Evolutionary conservation across 2,888 invertebrate species (phyloP).

Genomic region (Drosophila maculinotata): DNA sequence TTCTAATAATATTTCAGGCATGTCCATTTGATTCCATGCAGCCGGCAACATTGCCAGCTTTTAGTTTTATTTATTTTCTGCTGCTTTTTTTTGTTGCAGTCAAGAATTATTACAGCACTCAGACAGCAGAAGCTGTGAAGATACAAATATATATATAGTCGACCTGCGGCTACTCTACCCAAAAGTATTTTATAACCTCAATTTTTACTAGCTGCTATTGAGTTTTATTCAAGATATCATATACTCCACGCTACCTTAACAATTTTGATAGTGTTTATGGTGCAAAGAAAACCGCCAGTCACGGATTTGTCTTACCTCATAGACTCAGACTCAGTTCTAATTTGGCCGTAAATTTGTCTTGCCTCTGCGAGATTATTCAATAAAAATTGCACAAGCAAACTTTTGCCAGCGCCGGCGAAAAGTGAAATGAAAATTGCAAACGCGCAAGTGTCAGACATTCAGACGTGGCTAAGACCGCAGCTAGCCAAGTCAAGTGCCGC

Average conservation of each 20-base stretch:
- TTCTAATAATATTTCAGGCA: slow-evolving; percentile 78
- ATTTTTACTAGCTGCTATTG: too few relatives aligned
- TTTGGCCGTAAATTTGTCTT: slow-evolving; percentile 77
- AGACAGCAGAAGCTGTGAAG: slow-evolving; percentile 33
- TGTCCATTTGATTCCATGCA: slow-evolving; percentile 40
- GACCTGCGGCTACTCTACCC: slow-evolving; percentile 40
- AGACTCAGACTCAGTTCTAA: slow-evolving; percentile 73
- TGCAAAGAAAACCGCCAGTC: slow-evolving; percentile 62
- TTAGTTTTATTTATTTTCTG: slow-evolving; percentile 58
- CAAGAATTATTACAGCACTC: slow-evolving; percentile 75
- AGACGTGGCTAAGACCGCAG: slow-evolving; percentile 11
- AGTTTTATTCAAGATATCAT: not conserved
- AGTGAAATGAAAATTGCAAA: slow-evolving; percentile 77
- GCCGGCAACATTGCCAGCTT: slow-evolving; percentile 41
- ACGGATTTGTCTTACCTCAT: slow-evolving; percentile 55
- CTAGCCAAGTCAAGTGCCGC: slow-evolving; percentile 42
- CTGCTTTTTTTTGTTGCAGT: slow-evolving; percentile 26
- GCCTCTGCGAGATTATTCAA: slow-evolving; percentile 70
- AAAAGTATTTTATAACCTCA: too few relatives aligned
- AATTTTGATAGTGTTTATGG: not conserved
- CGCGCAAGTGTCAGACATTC: slow-evolving; percentile 33
- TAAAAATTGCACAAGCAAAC: slow-evolving; percentile 50
- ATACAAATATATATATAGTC: slow-evolving; percentile 9
- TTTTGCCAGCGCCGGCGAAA: slow-evolving; percentile 49
- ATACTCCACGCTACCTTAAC: slow-evolving; percentile 17